phyloP scores from a whole-genome alignment of 2,113 vertebrate species.

The Oceanites oceanicus region DNA sequence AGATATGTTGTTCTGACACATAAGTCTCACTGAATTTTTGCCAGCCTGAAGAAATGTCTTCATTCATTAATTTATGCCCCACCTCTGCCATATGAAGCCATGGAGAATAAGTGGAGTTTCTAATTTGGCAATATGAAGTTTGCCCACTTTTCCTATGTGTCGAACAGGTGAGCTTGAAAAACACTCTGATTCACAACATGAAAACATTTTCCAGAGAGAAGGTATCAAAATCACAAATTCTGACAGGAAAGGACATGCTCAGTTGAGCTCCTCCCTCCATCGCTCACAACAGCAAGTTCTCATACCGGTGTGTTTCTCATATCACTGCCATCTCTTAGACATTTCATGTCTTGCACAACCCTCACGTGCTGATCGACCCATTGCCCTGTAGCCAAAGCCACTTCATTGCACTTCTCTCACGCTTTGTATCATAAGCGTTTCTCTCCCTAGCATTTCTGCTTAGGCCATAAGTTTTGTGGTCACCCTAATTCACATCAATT shows the following conservation, averaged over 20 bases:
- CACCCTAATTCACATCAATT: not conserved
- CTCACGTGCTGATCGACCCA: not conserved
- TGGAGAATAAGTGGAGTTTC: not conserved
- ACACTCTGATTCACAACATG: not conserved
- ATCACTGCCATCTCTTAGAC: not conserved
- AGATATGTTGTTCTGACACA: not conserved
- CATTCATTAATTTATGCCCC: not conserved
- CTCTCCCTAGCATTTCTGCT: not conserved
- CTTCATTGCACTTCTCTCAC: not conserved
- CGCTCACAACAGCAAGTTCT: not conserved
- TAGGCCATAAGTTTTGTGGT: not conserved
- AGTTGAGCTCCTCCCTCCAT: not conserved
- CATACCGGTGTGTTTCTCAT: not conserved
- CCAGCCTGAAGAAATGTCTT: not conserved
- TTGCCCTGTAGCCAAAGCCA: not conserved
- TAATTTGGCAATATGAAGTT: not conserved
- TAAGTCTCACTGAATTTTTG: not conserved
- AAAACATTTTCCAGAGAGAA: not conserved
- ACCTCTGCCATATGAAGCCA: not conserved
- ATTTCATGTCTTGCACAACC: not conserved
- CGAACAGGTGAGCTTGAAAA: not conserved
- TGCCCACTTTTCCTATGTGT: not conserved
- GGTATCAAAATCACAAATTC: not conserved
- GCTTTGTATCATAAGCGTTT: fast-evolving
- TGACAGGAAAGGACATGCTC: not conserved